Evolutionary conservation across 1,140 invertebrate species (phyloP), one percentile per base, ranked within the genome.

Genomic region (Euura saliciscinereae): DNA sequence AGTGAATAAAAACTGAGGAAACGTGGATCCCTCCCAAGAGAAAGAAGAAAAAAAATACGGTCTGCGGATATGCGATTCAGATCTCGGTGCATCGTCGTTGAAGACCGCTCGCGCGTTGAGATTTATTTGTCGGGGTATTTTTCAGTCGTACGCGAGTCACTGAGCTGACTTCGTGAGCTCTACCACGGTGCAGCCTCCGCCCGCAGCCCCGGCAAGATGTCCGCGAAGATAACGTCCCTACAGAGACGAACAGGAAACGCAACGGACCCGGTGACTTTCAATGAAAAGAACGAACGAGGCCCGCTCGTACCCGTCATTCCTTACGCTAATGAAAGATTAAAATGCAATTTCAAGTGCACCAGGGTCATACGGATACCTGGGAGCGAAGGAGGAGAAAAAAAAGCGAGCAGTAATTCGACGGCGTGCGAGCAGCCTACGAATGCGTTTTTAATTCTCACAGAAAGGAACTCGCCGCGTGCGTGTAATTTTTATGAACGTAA

Each of bases 51-150:
- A 79, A 78, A 78, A 76, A 59, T 76, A 67, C 10, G 66, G 66
- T 44, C 66, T 75, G 76, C 74, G 78, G 78, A 79, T 79, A 75
- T 77, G 77, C 75, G 80, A 83, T 83, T 82, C 74, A 75, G 78
- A 83, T 83, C 81, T 78, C 73, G 71, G 77, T 71, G 74, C 71
- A 59, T 59, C 51, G 51, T 59, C 51, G 51, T 59, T 72, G 75
- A 80, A 67, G 66, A 67, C 28, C 71, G 51, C 51, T 8, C 51
- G 51, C 51, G 75, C 73, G 69, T 73, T 71, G 78, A 85, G 84
- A 86, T 86, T 85, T 86, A 84, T 86, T 84, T 82, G 80, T 79
- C 81, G 78, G 80, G 76, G 71, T 74, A 73, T 74, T 71, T 72
- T 71, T 77, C 80, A 78, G 76, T 77, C 77, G 76, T 78, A 74